Conservation (phyloP, 2,888 invertebrate species). For the Acleris literana region DNA sequence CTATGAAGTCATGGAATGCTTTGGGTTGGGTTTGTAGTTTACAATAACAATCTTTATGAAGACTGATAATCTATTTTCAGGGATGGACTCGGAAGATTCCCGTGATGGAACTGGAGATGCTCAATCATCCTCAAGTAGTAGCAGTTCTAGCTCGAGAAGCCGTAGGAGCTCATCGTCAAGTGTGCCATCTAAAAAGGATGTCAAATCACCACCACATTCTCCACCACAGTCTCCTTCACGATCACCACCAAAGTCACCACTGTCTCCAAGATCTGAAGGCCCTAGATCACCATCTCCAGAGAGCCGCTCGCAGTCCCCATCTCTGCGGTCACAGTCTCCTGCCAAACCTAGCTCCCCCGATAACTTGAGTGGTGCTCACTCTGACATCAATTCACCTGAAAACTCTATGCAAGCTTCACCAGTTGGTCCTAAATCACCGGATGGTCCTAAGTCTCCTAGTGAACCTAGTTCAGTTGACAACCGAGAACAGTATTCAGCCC, state of each 20-base stretch:
- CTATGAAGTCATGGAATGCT: constrained; percentile 37
- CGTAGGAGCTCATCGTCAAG: constrained; percentile 74
- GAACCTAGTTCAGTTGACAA: constrained; percentile 64
- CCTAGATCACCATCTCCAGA: constrained; percentile 66
- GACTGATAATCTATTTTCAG: constrained; percentile 62
- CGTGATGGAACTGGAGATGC: constrained; percentile 75
- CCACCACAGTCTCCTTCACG: constrained; percentile 42
- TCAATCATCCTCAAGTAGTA: constrained; percentile 76
- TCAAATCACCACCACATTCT: constrained; percentile 63
- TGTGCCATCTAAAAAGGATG: constrained; percentile 67
- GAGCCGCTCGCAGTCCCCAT: constrained; percentile 48
- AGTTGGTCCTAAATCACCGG: constrained; percentile 71
- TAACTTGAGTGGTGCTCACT: constrained; percentile 73
- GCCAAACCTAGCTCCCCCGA: constrained; percentile 59
- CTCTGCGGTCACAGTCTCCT: constrained; percentile 58
- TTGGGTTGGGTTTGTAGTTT: constrained; percentile 46
- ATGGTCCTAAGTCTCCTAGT: constrained; percentile 73
- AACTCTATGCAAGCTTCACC: constrained; percentile 71
- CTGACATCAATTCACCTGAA: constrained; percentile 77
- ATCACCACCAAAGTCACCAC: constrained; percentile 35
- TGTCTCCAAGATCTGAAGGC: constrained; percentile 48
- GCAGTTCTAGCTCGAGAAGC: constrained; percentile 77
- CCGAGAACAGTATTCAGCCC: constrained; percentile 57
- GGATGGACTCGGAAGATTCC: constrained; percentile 86
- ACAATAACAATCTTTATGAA: constrained; percentile 44